phyloP scores from a whole-genome alignment of 2,888 invertebrate genomes.

The Aethes cnicana region DNA sequence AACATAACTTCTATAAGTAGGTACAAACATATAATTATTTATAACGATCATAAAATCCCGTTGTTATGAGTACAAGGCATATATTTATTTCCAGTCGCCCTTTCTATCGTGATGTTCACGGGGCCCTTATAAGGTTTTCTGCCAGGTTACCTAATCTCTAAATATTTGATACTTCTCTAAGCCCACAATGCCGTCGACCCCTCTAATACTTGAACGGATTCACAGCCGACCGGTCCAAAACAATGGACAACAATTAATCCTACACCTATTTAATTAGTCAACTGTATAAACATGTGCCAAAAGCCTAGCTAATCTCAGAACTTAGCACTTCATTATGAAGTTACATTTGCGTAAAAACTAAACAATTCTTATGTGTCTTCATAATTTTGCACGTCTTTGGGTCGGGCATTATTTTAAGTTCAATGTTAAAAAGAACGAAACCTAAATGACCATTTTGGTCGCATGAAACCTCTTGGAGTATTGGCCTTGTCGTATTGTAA shows the following conservation, averaged over 20 bases:
- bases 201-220: background rate
- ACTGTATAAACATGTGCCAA: conserved; percentile 4
- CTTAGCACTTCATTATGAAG: background rate
- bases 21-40: too few relatives aligned
- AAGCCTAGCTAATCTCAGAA: background rate
- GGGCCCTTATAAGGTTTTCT: too few relatives aligned
- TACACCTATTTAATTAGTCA: conserved; percentile 8
- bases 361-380: too few relatives aligned
- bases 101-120: too few relatives aligned
- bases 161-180: too few relatives aligned
- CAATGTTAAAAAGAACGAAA: conserved; percentile 6
- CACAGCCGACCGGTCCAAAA: background rate
- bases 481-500: conserved; percentile 11
- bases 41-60: too few relatives aligned
- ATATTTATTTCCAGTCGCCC: too few relatives aligned
- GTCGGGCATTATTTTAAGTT: too few relatives aligned
- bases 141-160: too few relatives aligned
- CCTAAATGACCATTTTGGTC: background rate
- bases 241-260: conserved; percentile 7
- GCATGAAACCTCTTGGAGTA: conserved; percentile 6
- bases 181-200: background rate
- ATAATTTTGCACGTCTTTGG: too few relatives aligned
- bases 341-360: background rate
- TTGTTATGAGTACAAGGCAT: too few relatives aligned
- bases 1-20: too few relatives aligned